Evolutionary conservation across 2,113 vertebrate species (phyloP).

Genomic region (Grammatotria lemairii): DNA sequence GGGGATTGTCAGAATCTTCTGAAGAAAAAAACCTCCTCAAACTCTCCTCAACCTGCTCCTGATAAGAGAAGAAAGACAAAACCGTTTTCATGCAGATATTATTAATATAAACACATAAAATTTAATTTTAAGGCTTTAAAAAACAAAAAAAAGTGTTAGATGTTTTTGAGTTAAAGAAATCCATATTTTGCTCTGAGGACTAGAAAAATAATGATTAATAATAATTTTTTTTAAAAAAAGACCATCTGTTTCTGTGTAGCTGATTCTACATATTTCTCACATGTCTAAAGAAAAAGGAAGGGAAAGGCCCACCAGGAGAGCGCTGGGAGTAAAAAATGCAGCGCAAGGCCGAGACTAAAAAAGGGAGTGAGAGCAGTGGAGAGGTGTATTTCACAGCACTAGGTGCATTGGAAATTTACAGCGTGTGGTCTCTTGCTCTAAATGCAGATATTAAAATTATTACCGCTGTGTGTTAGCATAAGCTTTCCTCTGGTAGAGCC

Average conservation of each 20-base stretch:
- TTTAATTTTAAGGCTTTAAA: background rate
- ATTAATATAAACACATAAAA: background rate
- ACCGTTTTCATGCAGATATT: background rate
- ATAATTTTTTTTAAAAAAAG: accelerated
- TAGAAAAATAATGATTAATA: background rate
- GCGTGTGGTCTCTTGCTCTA: slow-evolving; percentile 27
- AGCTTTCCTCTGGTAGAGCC: slow-evolving; percentile 15
- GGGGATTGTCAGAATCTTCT: background rate
- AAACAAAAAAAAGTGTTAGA: background rate
- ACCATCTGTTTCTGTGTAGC: background rate
- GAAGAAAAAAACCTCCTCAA: background rate
- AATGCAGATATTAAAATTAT: slow-evolving; percentile 55
- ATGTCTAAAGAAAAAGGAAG: background rate
- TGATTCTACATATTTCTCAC: slow-evolving; percentile 4
- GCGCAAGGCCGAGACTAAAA: background rate
- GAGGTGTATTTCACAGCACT: background rate
- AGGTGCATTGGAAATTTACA: slow-evolving; percentile 31
- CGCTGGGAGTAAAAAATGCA: background rate
- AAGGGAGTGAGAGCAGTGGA: background rate
- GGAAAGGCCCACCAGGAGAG: background rate
- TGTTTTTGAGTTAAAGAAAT: background rate
- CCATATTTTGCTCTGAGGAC: background rate
- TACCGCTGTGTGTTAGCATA: slow-evolving; percentile 42
- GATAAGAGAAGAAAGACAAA: background rate
- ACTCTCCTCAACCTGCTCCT: background rate